A percentile compares a stretch with the other conserved stretches of the same genome.
phyloP scores from a whole-genome alignment of 2,888 invertebrate species.

The Baronia brevicornis region DNA sequence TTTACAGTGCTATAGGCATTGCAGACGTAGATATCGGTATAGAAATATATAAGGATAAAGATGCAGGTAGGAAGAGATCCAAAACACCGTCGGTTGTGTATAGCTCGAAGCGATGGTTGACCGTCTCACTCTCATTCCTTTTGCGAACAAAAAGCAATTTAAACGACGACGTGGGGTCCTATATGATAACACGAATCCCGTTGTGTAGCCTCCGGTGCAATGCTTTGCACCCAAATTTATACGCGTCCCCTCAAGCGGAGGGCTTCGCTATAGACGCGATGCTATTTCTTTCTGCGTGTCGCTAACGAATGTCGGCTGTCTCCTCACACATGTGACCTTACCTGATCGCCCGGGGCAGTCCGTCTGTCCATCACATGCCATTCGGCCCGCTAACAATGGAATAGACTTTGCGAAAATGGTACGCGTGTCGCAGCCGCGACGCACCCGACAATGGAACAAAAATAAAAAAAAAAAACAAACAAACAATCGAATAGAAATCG shows the following conservation, averaged over 20 bases:
- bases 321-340: conserved; percentile 34
- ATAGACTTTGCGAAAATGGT: conserved; percentile 70
- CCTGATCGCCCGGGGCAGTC: conserved; percentile 33
- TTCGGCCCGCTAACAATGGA: conserved; percentile 56
- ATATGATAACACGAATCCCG: conserved; percentile 72
- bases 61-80: conserved; percentile 64
- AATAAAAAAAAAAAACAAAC: conserved; percentile 53
- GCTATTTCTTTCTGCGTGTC: conserved; percentile 4
- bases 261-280: conserved; percentile 24
- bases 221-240: conserved; percentile 31
- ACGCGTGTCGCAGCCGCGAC: conserved; percentile 62
- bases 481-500: conserved; percentile 73
- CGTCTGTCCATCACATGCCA: conserved; percentile 66
- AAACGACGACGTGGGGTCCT: conserved; percentile 56
- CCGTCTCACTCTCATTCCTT: conserved; percentile 50
- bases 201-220: conserved; percentile 59
- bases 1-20: too few relatives aligned
- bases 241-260: conserved; percentile 22
- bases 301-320: conserved; percentile 12
- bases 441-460: conserved; percentile 60
- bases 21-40: too few relatives aligned
- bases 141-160: conserved; percentile 65
- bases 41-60: conserved; percentile 6
- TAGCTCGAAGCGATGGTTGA: conserved; percentile 41
- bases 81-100: conserved; percentile 47